These are phyloP conservation scores for Nothobranchius furzeri DNA, from an alignment of 2,113 vertebrate species.

Conservation along the genomic window DNA sequence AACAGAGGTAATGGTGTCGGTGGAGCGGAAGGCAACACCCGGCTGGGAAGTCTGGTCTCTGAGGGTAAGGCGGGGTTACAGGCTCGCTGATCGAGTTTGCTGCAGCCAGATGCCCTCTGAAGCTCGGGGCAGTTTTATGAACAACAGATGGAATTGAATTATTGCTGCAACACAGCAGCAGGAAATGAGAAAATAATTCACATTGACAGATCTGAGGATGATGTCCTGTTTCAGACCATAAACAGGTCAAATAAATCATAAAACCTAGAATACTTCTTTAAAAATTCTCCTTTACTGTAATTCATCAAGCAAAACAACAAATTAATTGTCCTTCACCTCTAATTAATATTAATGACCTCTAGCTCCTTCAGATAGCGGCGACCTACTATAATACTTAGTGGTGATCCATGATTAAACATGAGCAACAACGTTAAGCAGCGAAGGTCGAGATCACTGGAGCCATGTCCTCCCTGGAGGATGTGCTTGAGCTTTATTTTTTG, in stretches of 20 bases:
- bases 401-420: constrained; percentile 50
- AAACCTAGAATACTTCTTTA: neutral
- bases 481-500: constrained; percentile 29
- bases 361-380: constrained; percentile 21
- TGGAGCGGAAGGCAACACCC: neutral
- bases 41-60: constrained; percentile 40
- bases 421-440: constrained; percentile 8
- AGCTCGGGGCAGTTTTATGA: constrained; percentile 58
- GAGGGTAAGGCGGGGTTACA: constrained; percentile 28
- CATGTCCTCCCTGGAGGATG: constrained; percentile 18
- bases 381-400: constrained; percentile 20
- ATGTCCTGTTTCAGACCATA: constrained; percentile 6
- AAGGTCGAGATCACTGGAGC: constrained; percentile 16
- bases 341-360: constrained; percentile 35
- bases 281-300: no score
- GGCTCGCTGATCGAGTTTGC: constrained; percentile 47
- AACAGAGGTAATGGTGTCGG: no score
- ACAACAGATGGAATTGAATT: constrained; percentile 62
- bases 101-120: constrained; percentile 50
- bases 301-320: neutral
- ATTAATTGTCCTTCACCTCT: constrained; percentile 12
- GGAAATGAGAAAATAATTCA: constrained; percentile 55
- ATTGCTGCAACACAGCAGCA: constrained; percentile 39
- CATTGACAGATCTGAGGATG: constrained; percentile 33
- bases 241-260: constrained; percentile 2